phyloP scores from a whole-genome alignment of 1,140 invertebrate genomes.

The Ganaspis sp. region DNA sequence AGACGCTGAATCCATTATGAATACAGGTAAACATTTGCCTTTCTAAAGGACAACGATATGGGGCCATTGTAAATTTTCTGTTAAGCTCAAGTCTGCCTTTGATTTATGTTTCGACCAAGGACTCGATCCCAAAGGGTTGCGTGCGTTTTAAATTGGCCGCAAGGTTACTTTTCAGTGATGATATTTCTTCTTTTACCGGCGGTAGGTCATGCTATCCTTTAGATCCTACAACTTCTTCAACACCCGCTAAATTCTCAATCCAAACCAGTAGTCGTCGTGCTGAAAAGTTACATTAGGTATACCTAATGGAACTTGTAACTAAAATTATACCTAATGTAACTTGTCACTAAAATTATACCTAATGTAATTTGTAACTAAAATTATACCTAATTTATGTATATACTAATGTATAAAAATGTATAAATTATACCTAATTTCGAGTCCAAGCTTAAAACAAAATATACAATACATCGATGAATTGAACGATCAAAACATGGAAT shows the following conservation, averaged over 20 bases:
- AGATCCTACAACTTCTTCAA: neutral
- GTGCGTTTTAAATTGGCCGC: neutral
- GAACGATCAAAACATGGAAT: no score
- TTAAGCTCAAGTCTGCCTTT: neutral
- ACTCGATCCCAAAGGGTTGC: constrained; percentile 2
- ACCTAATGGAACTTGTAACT: no score
- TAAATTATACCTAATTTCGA: no score
- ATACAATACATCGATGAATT: no score
- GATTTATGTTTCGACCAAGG: neutral
- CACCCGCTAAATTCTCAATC: neutral
- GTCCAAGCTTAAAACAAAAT: no score
- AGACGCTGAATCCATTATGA: neutral
- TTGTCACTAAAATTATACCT: no score
- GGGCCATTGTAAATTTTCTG: neutral
- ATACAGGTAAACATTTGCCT: neutral
- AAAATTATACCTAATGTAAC: no score
- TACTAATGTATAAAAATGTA: no score
- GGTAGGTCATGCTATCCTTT: neutral
- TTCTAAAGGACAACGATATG: neutral
- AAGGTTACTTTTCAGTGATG: neutral
- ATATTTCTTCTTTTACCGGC: neutral
- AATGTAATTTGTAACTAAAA: no score
- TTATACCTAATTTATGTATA: no score
- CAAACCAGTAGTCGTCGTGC: neutral
- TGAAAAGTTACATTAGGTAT: no score